Base-by-base conservation (phyloP, 2,797 vertebrate species). In the Knipowitschia caucasica region DNA sequence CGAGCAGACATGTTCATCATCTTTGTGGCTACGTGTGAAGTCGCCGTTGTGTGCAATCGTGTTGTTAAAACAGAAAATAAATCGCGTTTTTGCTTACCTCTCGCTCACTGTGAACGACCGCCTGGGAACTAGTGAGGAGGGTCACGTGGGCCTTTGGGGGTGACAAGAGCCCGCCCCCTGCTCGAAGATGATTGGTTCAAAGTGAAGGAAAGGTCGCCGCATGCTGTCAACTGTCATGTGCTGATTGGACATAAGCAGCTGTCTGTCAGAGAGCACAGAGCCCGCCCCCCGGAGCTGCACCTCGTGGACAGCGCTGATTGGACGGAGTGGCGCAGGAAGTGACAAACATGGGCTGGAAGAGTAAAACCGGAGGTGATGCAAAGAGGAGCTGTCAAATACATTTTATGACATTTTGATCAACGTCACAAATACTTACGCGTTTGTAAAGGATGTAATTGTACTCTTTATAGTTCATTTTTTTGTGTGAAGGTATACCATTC, bases 291-390 rank as follows among this genome's bases (percentile, higher is more conserved):
- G 39, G 54, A 82, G 63, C 82, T 79, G 80, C 75, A 88, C 77
- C 78, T 90, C 91, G 91, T 92, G 91, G 91, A 92, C 85, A 69
- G 84, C 82, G 29, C 1, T 77, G 81, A 89, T 91, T 91, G 86
- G 91, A 30, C 61, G 2, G 58, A 20, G 38, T 3, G 29, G 4
- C 39, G 55, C 26, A 18, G 83, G 84, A 86, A 80, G 33, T 62
- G 25, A 2, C n/a, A 24, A 1, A 5, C 47, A 90, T 90, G 89
- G 88, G 88, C 8, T 45, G 40, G 7, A 47, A 47, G 6, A 5
- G n/a, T 39, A 39, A n/a, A 39, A 39, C 18, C 2, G 0, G 9
- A 11, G 18, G 17, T 39, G 15, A 14, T 38, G 50, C 42, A 64
- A 6, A 14, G 53, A 46, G n/a, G 54, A 20, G n/a, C 17, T 29